These are phyloP conservation scores for Nyctibius bracteatus DNA, from an alignment of 2,113 vertebrate genomes.

Conservation along the genomic window DNA sequence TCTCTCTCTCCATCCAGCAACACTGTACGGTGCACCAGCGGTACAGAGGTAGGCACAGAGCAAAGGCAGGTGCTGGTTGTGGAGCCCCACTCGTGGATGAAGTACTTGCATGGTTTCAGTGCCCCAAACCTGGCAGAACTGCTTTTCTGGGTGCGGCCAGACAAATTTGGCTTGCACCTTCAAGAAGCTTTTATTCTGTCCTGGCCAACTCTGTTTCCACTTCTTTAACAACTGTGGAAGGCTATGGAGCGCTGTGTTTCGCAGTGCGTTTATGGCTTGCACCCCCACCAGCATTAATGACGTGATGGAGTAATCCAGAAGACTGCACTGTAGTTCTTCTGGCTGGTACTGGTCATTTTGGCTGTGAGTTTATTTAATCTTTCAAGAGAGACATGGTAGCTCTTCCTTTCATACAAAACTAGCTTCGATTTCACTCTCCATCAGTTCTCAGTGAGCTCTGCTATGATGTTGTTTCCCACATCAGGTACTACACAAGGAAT, in stretches of 20 bases:
- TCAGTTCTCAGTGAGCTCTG: background rate
- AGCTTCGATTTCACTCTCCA: background rate
- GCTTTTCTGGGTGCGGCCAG: background rate
- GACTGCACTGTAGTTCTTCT: background rate
- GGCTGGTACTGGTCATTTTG: background rate
- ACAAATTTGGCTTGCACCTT: background rate
- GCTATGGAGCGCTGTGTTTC: background rate
- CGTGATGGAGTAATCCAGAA: background rate
- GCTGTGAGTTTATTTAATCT: background rate
- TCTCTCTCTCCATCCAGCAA: background rate
- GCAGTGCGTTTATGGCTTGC: background rate
- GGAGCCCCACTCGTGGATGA: background rate
- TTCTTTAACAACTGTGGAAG: background rate
- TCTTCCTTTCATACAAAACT: background rate
- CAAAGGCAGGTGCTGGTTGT: background rate
- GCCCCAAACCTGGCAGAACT: background rate
- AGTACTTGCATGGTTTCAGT: background rate
- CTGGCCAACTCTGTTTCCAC: background rate
- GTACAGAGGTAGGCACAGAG: background rate
- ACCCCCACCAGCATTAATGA: background rate
- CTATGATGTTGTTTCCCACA: background rate
- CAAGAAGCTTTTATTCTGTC: background rate
- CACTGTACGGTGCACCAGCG: fast-evolving
- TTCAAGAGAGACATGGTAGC: background rate
- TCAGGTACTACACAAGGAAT: background rate